Evolutionary conservation across 2,797 vertebrate genomes (phyloP), one percentile per base, ranked within the genome.

Genomic region (Helarctos malayanus): DNA sequence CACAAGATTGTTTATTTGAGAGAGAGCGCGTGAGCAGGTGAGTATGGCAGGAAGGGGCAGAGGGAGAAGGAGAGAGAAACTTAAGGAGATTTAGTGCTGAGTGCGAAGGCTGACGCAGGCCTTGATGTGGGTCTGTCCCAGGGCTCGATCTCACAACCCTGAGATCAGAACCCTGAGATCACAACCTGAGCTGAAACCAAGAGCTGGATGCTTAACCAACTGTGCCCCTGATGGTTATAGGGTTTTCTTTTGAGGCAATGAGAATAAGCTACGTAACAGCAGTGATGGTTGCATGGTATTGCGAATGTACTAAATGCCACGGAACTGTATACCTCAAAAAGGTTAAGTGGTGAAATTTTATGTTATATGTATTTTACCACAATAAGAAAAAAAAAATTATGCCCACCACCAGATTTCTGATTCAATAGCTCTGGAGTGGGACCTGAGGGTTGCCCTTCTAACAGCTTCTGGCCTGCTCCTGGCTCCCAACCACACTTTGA

Each of bases 31-130:
- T 1, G 29, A n/a, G 15, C 32, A 32, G 32, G 8, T 65, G 63
- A 65, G 15, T 65, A 65, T 65, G 63, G 63, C 63, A 65, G 63
- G 63, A 16, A 68, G 18, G 18, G 65, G 18, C 65, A 35, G 18
- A 35, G n/a, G n/a, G n/a, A 21, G n/a, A 35, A 18, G 18, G 65
- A 68, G 65, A 19, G 18, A 68, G 65, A 68, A 68, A 35, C 18
- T 35, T 68, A 35, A 35, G 18, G 18, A 68, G 65, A 68, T 68
- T 68, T 32, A 4, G 32, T 2, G 65, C 65, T 68, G n/a, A 68
- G 65, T 0, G 9, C 10, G 8, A 16, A 68, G 65, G n/a, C n/a
- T 35, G 18, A 21, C n/a, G 9, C 1, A 0, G 9, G n/a, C 2
- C 16, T 35, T 68, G 18, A 68, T 9, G 4, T 1, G 3, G 3